phyloP scores from a whole-genome alignment of 1,140 invertebrate species.

The Drosophila insularis region DNA sequence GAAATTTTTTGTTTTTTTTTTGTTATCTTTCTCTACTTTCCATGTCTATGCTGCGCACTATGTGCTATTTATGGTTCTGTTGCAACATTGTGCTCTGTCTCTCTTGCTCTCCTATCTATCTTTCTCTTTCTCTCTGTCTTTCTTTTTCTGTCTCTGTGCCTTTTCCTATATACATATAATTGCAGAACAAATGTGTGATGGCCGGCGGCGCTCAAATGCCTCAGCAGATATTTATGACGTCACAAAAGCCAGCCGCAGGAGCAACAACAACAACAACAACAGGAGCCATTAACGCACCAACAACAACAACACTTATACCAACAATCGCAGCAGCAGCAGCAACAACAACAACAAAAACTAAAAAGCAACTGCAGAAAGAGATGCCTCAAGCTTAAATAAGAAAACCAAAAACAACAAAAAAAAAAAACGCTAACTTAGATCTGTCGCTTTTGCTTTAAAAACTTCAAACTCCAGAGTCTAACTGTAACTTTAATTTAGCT shows the following conservation, averaged over 20 bases:
- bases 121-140: slow-evolving; percentile 12
- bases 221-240: slow-evolving; percentile 77
- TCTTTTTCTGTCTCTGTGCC: slow-evolving; percentile 22
- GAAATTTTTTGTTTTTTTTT: slow-evolving; percentile 10
- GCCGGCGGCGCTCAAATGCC: slow-evolving; percentile 54
- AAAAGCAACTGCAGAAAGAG: slow-evolving; percentile 18
- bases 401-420: too few relatives aligned
- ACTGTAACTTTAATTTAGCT: slow-evolving; percentile 14
- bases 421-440: slow-evolving; percentile 21
- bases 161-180: slow-evolving; percentile 32
- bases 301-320: slow-evolving; percentile 26
- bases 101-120: neutral
- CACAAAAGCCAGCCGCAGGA: slow-evolving; percentile 46
- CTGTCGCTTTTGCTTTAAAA: neutral
- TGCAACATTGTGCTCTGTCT: slow-evolving; percentile 5
- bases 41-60: slow-evolving; percentile 12
- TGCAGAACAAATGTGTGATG: slow-evolving; percentile 82
- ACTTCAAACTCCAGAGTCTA: neutral
- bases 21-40: slow-evolving; percentile 19
- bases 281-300: slow-evolving; percentile 22
- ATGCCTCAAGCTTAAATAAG: slow-evolving; percentile 36
- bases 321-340: slow-evolving; percentile 13
- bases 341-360: slow-evolving; percentile 4
- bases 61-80: slow-evolving; percentile 9
- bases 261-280: slow-evolving; percentile 20